phyloP scores from a whole-genome alignment of 2,797 vertebrate species.

The Florisuga fusca region DNA sequence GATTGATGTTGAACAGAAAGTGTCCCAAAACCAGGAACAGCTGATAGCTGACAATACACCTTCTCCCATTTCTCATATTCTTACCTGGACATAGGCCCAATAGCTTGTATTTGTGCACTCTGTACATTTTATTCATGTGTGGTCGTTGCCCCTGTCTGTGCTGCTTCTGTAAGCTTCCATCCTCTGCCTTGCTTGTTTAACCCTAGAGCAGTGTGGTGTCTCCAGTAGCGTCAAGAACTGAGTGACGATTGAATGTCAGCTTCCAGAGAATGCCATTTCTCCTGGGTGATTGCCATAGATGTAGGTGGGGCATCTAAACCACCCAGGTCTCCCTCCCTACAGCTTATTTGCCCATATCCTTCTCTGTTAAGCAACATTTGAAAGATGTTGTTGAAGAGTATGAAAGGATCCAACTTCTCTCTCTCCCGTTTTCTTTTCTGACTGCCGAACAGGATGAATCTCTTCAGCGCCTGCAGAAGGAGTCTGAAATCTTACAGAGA shows the following conservation, averaged over 20 bases:
- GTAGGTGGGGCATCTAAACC: background rate
- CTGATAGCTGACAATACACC: background rate
- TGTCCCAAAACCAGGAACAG: background rate
- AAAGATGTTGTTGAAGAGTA: background rate
- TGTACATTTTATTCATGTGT: background rate
- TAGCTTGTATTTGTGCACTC: background rate
- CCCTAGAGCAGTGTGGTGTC: background rate
- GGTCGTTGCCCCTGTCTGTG: background rate
- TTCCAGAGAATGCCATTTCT: background rate
- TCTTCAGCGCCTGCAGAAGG: constrained; percentile 97
- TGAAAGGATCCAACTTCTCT: constrained; percentile 19
- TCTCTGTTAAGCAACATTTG: background rate
- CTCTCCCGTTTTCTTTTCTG: constrained; percentile 43
- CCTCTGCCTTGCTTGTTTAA: background rate
- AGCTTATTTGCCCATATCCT: background rate
- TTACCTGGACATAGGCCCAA: background rate
- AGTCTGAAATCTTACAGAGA: constrained; percentile 98
- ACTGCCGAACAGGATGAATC: constrained; percentile 88
- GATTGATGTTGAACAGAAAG: background rate
- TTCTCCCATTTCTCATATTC: background rate
- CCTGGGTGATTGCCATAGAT: background rate
- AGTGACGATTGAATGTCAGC: constrained; percentile 9
- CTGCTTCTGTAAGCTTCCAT: constrained; percentile 32
- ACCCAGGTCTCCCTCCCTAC: background rate
- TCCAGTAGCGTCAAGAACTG: background rate